Evolutionary conservation across 37 sponge, comb jelly and placozoan genomes (phyloP), one percentile per base, ranked within the genome.

Genomic region (Amphimedon queenslandica): DNA sequence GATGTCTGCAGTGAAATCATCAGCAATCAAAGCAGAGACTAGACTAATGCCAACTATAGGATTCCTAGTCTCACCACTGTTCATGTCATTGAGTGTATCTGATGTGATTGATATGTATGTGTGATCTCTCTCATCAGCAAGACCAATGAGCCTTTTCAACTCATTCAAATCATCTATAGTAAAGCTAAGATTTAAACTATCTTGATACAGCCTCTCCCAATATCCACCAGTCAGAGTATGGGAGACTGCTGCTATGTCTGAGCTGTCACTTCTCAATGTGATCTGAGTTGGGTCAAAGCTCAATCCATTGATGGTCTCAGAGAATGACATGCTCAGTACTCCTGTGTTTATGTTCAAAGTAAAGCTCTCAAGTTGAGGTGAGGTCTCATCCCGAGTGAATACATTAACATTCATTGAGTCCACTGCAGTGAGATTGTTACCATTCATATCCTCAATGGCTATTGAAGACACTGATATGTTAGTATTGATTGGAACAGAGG

Each of bases 301-400:
- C 16, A 80, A 79, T 1, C 90, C 88, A 75, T 86, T 87, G 28
- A 93, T 80, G 20, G 86, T 85, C 63, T 93, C 94, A 13, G 60
- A 53, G 73, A 93, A 93, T 11, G 64, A 72, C 35, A 93, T 42
- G 0, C 23, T 28, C 33, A 93, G 63, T 6, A 38, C 27, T 2
- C 86, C 94, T 34, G 38, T 73, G 58, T 93, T 78, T 80, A 93
- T 55, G 57, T 93, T 83, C 1, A 93, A 70, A 4, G 47, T 40
- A 37, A 84, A 94, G 11, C 3, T 29, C 18, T 51, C 63, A 32
- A 94, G 57, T 32, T 33, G 2, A 31, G 95, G 88, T 0, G 2
- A 29, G 5, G 84, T 87, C 21, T 21, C 40, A 67, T 94, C 91
- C 23, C 82, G 78, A 28, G 32, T 56, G 66, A 70, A 86, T 27